Percentiles rank a stretch among this genome's conserved stretches.
These are phyloP conservation scores for Phataginus tetradactyla DNA, from an alignment of 2,797 vertebrate species.

Conservation along the genomic window DNA sequence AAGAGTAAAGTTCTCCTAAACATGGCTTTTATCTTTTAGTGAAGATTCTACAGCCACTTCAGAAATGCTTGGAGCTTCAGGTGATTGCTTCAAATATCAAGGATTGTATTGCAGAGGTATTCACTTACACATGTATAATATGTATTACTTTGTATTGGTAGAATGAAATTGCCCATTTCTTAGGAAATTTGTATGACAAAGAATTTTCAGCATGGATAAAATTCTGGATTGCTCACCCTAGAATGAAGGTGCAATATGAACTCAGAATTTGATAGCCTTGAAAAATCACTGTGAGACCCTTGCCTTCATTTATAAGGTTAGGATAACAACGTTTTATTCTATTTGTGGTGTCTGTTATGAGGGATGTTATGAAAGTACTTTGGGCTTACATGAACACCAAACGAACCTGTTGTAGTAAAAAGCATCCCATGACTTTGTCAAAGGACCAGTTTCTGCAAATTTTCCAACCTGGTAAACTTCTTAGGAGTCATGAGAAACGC, in stretches of 20 bases:
- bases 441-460: slow-evolving; percentile 73
- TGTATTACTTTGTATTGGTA: neutral
- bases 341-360: neutral
- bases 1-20: neutral
- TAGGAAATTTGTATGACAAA: neutral
- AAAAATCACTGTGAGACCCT: slow-evolving; percentile 31
- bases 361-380: slow-evolving; percentile 20
- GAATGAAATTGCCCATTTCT: slow-evolving; percentile 22
- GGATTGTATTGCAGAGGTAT: neutral
- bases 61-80: neutral
- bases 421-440: slow-evolving; percentile 65
- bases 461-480: slow-evolving; percentile 73
- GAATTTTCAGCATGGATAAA: neutral
- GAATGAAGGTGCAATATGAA: neutral
- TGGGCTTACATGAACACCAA: slow-evolving; percentile 59
- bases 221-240: neutral
- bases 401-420: slow-evolving; percentile 69
- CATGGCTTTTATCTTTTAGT: neutral
- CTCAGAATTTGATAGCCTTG: slow-evolving; percentile 47
- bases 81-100: neutral
- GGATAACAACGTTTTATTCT: slow-evolving; percentile 60
- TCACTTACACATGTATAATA: neutral
- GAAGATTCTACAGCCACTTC: neutral
- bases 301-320: slow-evolving; percentile 55
- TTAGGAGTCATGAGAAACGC: slow-evolving; percentile 72